Conservation (phyloP, 2,113 vertebrate species). For the Grus americana region DNA sequence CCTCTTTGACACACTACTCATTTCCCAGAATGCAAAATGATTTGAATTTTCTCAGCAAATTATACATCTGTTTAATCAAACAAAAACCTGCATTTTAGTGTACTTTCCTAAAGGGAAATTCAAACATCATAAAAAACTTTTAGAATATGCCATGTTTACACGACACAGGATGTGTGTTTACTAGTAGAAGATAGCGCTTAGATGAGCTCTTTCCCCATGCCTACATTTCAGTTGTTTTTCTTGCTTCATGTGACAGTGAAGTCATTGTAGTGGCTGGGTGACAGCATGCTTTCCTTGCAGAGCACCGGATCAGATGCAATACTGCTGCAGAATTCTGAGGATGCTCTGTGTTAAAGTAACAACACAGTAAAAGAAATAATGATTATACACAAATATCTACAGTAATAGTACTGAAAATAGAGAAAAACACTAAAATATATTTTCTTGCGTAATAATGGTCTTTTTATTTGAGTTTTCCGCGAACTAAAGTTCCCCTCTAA, state of each 20-base stretch:
- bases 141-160: background rate
- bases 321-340: background rate
- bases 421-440: background rate
- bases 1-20: background rate
- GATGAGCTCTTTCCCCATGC: background rate
- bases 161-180: background rate
- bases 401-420: background rate
- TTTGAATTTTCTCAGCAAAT: background rate
- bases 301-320: background rate
- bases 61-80: background rate
- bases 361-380: background rate
- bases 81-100: background rate
- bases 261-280: background rate
- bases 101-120: background rate
- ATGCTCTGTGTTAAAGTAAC: background rate
- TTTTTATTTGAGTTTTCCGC: background rate
- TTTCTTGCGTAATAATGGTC: background rate
- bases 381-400: background rate
- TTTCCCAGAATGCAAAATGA: background rate
- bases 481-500: background rate
- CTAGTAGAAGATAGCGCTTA: background rate
- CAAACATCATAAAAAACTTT: background rate
- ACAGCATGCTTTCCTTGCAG: background rate
- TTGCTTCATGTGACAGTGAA: background rate
- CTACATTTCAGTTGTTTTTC: background rate